phyloP scores from a whole-genome alignment of 2,888 invertebrate genomes.

The Mayetiola destructor region DNA sequence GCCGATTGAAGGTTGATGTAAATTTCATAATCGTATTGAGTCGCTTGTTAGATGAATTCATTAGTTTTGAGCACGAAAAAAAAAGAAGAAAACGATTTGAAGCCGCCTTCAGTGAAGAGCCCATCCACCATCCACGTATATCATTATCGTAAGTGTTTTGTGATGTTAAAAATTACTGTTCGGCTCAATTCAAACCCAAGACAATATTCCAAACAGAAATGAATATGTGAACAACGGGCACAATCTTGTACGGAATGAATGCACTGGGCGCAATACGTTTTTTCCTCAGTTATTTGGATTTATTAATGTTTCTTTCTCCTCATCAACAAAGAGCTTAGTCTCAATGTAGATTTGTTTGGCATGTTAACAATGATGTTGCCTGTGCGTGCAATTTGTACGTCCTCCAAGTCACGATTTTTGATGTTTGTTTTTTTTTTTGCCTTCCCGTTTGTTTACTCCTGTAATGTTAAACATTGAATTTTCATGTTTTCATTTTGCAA shows the following conservation, averaged over 20 bases:
- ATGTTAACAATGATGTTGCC: constrained; percentile 11
- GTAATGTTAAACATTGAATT: constrained; percentile 3
- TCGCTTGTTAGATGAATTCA: no score
- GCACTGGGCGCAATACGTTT: not conserved
- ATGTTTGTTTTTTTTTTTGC: not conserved
- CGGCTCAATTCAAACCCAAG: not conserved
- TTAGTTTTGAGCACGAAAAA: not conserved
- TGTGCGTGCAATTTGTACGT: constrained; percentile 16
- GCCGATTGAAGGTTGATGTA: no score
- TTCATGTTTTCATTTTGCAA: constrained; percentile 1
- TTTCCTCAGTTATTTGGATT: constrained; percentile 2
- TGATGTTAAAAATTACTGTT: not conserved
- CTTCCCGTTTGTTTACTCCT: not conserved
- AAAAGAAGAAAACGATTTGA: not conserved
- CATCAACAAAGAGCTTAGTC: no score
- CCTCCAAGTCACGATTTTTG: constrained; percentile 15
- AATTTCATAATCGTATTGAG: no score
- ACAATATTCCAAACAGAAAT: constrained; percentile 1
- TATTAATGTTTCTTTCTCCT: not conserved
- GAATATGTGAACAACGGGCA: no score
- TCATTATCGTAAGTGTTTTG: constrained; percentile 6
- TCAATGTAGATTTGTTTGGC: no score
- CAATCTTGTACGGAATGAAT: not conserved
- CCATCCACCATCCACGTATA: not conserved
- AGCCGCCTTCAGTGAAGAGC: not conserved